Evolutionary conservation across 2,888 invertebrate genomes (phyloP).

Genomic region (Tigriopus californicus): DNA sequence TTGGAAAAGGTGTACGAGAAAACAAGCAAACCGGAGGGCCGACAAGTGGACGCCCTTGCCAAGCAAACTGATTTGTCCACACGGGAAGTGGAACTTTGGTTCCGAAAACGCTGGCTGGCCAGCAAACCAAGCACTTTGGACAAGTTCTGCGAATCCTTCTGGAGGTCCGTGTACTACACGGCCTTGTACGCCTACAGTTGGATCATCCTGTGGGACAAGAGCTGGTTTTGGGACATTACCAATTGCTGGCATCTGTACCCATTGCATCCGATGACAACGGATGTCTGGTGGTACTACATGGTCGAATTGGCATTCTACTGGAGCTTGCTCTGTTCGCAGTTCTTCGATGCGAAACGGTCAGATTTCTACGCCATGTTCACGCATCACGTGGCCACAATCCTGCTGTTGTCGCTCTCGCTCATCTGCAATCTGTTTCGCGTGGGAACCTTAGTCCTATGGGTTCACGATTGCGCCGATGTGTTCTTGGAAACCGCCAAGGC

Average conservation of each 20-base stretch:
- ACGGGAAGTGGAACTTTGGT: not conserved
- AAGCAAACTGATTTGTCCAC: not conserved
- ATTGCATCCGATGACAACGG: constrained; percentile 40
- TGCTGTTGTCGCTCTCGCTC: constrained; percentile 17
- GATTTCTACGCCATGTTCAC: constrained; percentile 14
- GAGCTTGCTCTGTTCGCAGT: constrained; percentile 12
- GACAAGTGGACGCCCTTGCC: not conserved
- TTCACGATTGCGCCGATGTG: constrained; percentile 17
- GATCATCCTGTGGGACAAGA: constrained; percentile 77
- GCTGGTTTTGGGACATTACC: constrained; percentile 80
- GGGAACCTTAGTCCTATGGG: constrained; percentile 17
- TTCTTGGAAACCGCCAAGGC: constrained; percentile 17
- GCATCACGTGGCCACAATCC: constrained; percentile 16
- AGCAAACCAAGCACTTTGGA: not conserved
- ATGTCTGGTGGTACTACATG: constrained; percentile 18
- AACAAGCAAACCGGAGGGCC: too few species aligned
- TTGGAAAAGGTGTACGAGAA: not conserved
- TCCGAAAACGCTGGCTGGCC: not conserved
- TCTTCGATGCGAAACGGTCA: constrained; percentile 12
- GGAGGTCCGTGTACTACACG: constrained; percentile 18
- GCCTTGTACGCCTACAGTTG: constrained; percentile 38
- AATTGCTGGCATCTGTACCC: constrained; percentile 63
- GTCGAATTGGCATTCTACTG: constrained; percentile 15
- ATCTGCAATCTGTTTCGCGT: constrained; percentile 16
- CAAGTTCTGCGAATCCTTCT: constrained; percentile 13